Base-by-base conservation (phyloP, 2,797 vertebrate genomes). In the Petrocephalus sullivani region DNA sequence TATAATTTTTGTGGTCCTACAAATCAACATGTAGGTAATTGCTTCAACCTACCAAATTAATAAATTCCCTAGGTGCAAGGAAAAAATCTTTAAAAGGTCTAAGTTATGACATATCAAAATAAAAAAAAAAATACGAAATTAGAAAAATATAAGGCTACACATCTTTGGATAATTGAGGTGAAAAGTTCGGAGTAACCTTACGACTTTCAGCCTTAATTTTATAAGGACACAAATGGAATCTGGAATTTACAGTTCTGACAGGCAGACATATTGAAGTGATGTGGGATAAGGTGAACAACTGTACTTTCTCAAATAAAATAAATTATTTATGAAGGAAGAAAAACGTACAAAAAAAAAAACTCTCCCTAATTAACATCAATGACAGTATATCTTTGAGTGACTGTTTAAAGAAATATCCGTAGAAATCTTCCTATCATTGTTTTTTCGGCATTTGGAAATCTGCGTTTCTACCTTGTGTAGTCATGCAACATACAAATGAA, bases 81-180 rank as follows among this genome's bases (percentile, higher is more conserved):
- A 49, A 57, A 28, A 53, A 67, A 64, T 60, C 41, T 87, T 23
- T 75, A 23, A 56, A 57, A 53, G 19, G 61, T 88, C 83, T 8
- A 57, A 78, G 60, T 16, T 58, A 23, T 23, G 61, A 56, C 84
- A 41, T 37, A 85, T 88, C 46, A 21, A 88, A 88, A 87, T 64
- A 28, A 88, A 57, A 85, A 41, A 88, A 54, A 64, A 88, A 85
- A 53, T 19, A 19, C 23, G 16, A 75, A 88, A 75, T 71, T 61
- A 23, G 33, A 61, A 75, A 54, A 67, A 67, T 41, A 53, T 71
- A 75, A 87, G 53, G 61, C 21, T 85, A 85, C 12, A 71, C 41
- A 37, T 86, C 37, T 46, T 56, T 56, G 46, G 84, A 57, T 54
- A 57, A 56, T 56, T 58, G 61, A 86, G 19, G 88, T 88, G 28